Base-by-base conservation (phyloP, 2,797 vertebrate species). In the Choloepus didactylus region DNA sequence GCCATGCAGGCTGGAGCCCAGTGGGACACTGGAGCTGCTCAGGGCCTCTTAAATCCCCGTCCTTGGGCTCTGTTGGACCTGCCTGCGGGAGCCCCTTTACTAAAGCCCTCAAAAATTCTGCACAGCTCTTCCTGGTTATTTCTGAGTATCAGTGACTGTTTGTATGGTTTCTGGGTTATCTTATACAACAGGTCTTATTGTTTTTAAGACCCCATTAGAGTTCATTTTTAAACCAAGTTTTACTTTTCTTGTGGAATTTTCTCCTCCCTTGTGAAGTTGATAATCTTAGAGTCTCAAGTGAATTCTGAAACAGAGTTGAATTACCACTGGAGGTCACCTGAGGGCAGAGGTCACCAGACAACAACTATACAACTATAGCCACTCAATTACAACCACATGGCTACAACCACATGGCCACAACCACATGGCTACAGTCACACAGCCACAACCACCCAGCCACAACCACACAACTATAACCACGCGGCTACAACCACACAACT, bases 221-320 rank as follows among this genome's bases (percentile, higher is more conserved):
- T 79, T 77, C 31, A 72, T 79, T 87, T 81, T 73, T 64, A 90
- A 87, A 70, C 16, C 41, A 82, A 46, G 15, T 75, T 91, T 81
- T 93, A 10, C 69, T 80, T 85, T 81, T 69, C 62, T 31, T 76
- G 31, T 35, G 89, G 51, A 44, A 41, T 83, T 85, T 67, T 70
- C 94, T 77, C 38, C 69, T 88, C 84, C 38, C 35, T 29, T 93
- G 6, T 87, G 56, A 93, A 93, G 19, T 83, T 75, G 66, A 35
- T 80, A 41, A 93, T 75, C 25, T n/a, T 94, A 64, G 69, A 76
- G 60, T 86, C 27, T 38, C 75, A 93, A 77, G 51, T 54, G 44
- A 91, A 46, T 66, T 66, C 69, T 94, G 38, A 86, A 94, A 64
- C 2, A 64, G 54, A 86, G 27, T 44, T 31, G 27, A 9, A 54